A percentile compares a stretch with the other conserved stretches of the same genome.
Evolutionary conservation across 2,797 vertebrate species (phyloP).

Genomic region (Malacoraja senta): DNA sequence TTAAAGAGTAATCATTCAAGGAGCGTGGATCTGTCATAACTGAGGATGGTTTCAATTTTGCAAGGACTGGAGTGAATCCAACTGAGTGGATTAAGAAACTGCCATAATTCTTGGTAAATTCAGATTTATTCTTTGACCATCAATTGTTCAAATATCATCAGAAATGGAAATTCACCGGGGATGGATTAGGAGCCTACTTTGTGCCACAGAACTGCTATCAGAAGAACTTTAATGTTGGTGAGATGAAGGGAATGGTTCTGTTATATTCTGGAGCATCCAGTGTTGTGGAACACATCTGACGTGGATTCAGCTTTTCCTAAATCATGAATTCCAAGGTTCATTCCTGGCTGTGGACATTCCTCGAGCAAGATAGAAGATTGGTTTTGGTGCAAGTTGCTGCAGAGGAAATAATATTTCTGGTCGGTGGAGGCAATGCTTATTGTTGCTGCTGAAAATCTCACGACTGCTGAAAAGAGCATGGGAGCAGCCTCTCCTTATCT

Average conservation of each 20-base stretch:
- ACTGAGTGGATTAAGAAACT: not conserved
- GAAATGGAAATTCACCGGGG: not conserved
- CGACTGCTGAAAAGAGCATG: not conserved
- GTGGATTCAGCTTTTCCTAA: not conserved
- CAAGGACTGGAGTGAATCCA: not conserved
- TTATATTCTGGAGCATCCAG: not conserved
- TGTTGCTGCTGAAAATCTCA: not conserved
- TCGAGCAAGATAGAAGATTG: not conserved
- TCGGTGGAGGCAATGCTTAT: not conserved
- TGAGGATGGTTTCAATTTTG: not conserved
- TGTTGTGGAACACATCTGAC: not conserved
- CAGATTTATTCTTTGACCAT: not conserved
- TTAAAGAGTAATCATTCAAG: not conserved
- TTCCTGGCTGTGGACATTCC: not conserved
- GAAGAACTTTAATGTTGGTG: too few relatives aligned
- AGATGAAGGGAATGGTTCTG: not conserved
- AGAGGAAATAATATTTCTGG: not conserved
- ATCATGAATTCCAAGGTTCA: not conserved
- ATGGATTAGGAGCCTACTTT: not conserved
- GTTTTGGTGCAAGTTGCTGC: not conserved
- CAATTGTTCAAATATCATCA: not conserved
- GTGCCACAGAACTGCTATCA: not conserved
- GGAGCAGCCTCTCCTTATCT: not conserved
- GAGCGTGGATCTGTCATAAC: not conserved
- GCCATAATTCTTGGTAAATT: not conserved